Conservation (phyloP, 1,140 invertebrate genomes). For the Cyclina sinensis region DNA sequence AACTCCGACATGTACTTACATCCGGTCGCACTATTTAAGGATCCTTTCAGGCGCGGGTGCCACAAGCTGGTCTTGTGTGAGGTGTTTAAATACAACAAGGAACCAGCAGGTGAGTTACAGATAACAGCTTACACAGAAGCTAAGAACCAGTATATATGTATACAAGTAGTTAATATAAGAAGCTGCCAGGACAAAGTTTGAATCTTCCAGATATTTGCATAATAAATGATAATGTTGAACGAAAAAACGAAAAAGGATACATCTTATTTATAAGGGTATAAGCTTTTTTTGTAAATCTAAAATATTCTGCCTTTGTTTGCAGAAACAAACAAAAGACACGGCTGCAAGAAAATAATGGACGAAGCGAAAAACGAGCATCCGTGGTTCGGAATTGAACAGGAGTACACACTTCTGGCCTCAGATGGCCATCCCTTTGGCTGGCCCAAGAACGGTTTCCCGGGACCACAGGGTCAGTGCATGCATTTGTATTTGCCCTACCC, state of each 20-base stretch:
- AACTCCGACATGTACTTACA: constrained; percentile 95
- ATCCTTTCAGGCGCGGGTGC: constrained; percentile 94
- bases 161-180: no score
- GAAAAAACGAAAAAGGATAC: no score
- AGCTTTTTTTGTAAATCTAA: no score
- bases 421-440: constrained; percentile 97
- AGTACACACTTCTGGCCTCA: constrained; percentile 96
- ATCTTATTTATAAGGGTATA: no score
- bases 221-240: no score
- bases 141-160: no score
- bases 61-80: constrained; percentile 97
- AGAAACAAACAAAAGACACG: constrained; percentile 92
- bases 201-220: no score
- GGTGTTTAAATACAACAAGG: constrained; percentile 91
- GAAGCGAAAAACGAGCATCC: constrained; percentile 92
- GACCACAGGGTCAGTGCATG: constrained; percentile 89
- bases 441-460: constrained; percentile 97
- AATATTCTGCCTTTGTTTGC: no score
- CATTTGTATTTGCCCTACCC: no score
- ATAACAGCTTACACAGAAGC: no score
- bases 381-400: constrained; percentile 98
- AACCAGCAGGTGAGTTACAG: constrained; percentile 88
- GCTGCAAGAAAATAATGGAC: constrained; percentile 92
- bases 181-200: no score
- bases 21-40: constrained; percentile 95